Percentiles rank a stretch among this genome's conserved stretches.
Evolutionary conservation across 2,113 vertebrate genomes (phyloP).

Genomic region (Phainopepla nitens): DNA sequence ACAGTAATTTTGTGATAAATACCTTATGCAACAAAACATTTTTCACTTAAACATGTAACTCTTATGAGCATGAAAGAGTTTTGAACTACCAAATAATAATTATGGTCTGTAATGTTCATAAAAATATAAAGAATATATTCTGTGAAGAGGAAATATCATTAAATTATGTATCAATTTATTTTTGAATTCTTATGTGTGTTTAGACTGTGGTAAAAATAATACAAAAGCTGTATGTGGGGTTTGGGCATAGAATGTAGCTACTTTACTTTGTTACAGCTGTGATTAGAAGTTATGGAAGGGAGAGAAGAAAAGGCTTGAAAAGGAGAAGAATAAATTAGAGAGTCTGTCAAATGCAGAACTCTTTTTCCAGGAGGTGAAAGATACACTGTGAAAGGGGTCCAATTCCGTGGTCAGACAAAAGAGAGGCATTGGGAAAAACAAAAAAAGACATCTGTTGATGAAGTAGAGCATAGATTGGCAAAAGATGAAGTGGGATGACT

Average conservation of each 20-base stretch:
- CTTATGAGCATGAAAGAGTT: not conserved
- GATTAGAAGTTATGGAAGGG: not conserved
- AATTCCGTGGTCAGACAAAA: not conserved
- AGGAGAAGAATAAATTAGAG: not conserved
- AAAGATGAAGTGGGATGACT: slow-evolving; percentile 14
- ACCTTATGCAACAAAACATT: not conserved
- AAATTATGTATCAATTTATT: not conserved
- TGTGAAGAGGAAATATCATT: not conserved
- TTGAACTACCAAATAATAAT: not conserved
- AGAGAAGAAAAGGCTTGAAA: not conserved
- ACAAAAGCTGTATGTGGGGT: not conserved
- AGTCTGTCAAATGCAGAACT: not conserved
- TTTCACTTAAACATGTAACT: not conserved
- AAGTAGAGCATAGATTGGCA: slow-evolving; percentile 29
- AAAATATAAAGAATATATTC: not conserved
- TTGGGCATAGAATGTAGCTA: not conserved
- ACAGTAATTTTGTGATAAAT: not conserved
- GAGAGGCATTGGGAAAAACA: not conserved
- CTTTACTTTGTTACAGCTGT: not conserved
- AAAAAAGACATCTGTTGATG: not conserved
- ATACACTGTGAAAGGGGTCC: not conserved
- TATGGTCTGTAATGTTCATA: not conserved
- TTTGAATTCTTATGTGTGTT: not conserved
- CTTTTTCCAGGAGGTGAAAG: not conserved
- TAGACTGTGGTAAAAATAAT: not conserved